Evolutionary conservation across 2,797 vertebrate genomes (phyloP).

Genomic region (Loris lydekkerianus): DNA sequence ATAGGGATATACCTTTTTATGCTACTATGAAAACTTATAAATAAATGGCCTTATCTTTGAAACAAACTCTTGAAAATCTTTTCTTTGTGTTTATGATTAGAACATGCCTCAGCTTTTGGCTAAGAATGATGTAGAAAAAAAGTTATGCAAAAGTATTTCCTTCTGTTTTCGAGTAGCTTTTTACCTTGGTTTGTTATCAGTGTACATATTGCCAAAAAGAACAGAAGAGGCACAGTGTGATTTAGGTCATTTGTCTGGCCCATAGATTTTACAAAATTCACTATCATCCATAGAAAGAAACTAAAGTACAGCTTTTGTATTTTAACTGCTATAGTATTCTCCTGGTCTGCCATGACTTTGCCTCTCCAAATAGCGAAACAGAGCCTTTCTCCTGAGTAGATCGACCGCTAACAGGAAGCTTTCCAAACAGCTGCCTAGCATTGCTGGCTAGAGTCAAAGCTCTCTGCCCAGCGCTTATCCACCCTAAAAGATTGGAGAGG

Average conservation of each 20-base stretch:
- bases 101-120: slow-evolving; percentile 56
- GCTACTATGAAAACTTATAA: slow-evolving; percentile 7
- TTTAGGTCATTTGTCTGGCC: slow-evolving; percentile 17
- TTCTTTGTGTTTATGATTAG: slow-evolving; percentile 56
- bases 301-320: slow-evolving; percentile 25
- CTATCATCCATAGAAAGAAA: slow-evolving; percentile 24
- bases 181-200: slow-evolving; percentile 29
- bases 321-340: slow-evolving; percentile 18
- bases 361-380: background rate
- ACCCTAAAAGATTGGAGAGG: background rate
- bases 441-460: background rate
- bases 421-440: background rate
- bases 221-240: background rate
- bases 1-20: background rate
- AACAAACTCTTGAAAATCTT: slow-evolving; percentile 41
- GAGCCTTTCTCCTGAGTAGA: background rate
- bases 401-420: slow-evolving; percentile 16
- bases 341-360: slow-evolving; percentile 11
- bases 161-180: slow-evolving; percentile 45
- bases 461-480: background rate
- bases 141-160: slow-evolving; percentile 2
- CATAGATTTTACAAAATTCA: background rate
- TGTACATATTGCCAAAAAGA: background rate
- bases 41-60: slow-evolving; percentile 59
- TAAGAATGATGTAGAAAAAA: background rate